A percentile compares a stretch with the other conserved stretches of the same genome.
These are phyloP conservation scores for Halcyon smyrnensis DNA, from an alignment of 2,797 vertebrate genomes.

Conservation along the genomic window DNA sequence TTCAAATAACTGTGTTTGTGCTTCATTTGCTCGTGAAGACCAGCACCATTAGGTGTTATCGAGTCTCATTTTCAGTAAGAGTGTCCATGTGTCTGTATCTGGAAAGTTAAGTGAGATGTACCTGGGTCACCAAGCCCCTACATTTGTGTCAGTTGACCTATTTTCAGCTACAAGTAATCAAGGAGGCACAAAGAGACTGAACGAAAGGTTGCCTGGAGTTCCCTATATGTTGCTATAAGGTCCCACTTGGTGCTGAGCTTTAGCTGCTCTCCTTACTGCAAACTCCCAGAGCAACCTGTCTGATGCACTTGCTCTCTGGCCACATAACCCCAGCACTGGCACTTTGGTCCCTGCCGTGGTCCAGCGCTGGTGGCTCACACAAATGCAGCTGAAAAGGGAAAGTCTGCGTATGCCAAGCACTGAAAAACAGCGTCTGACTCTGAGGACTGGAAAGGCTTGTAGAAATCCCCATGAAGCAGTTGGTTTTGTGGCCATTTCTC, in stretches of 20 bases:
- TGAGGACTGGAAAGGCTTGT: not conserved
- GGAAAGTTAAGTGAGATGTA: not conserved
- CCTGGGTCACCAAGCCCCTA: not conserved
- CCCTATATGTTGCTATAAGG: rapidly evolving
- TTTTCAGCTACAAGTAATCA: not conserved
- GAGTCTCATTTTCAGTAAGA: not conserved
- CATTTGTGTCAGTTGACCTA: not conserved
- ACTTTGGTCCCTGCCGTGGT: rapidly evolving
- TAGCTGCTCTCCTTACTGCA: not conserved
- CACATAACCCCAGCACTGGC: not conserved
- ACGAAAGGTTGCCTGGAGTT: not conserved
- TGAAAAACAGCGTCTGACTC: not conserved
- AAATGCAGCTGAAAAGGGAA: not conserved
- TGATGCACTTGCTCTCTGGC: not conserved
- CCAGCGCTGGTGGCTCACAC: not conserved
- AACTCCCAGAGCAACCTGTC: not conserved
- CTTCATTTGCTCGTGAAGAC: not conserved
- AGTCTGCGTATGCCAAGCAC: not conserved
- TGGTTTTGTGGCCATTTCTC: not conserved
- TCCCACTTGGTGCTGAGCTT: not conserved
- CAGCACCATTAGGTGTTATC: rapidly evolving
- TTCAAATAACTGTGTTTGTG: not conserved
- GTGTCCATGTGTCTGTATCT: rapidly evolving
- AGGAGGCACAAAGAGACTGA: not conserved
- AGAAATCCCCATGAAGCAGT: not conserved